phyloP scores from a whole-genome alignment of 2,797 vertebrate genomes.

The Luscinia megarhynchos region DNA sequence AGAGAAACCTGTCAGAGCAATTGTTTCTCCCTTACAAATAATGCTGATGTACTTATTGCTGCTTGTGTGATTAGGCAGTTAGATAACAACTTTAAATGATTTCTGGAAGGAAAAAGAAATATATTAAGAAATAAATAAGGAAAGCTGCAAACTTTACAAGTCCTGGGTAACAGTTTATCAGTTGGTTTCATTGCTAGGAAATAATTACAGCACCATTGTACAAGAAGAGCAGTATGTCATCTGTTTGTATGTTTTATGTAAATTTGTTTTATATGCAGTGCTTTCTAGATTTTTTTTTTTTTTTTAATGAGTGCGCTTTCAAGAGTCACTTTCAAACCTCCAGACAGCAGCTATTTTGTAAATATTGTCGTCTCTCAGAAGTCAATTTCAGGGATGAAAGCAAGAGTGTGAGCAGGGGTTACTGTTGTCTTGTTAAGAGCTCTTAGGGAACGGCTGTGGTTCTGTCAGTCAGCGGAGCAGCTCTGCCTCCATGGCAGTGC shows the following conservation, averaged over 20 bases:
- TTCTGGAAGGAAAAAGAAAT: neutral
- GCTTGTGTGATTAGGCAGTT: neutral
- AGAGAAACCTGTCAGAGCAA: neutral
- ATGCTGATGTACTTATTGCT: neutral
- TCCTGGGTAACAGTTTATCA: neutral
- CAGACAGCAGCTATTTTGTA: neutral
- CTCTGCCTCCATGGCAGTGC: slow-evolving; percentile 40
- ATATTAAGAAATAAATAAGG: neutral
- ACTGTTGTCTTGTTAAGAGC: slow-evolving; percentile 13
- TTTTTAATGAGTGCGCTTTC: neutral
- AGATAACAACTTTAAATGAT: neutral
- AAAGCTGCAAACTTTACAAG: neutral
- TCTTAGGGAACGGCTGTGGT: neutral
- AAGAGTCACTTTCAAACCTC: neutral
- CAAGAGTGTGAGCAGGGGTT: neutral
- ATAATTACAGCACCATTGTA: neutral
- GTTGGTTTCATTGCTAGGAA: neutral
- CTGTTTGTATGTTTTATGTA: neutral
- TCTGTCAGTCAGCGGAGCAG: slow-evolving; percentile 43
- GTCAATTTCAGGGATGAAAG: neutral
- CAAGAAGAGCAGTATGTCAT: neutral
- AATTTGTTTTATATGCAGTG: neutral
- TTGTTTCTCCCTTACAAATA: neutral
- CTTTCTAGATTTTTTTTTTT: neutral
- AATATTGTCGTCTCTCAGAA: neutral